phyloP scores from a whole-genome alignment of 2,113 vertebrate genomes.

The Sciurus niger region DNA sequence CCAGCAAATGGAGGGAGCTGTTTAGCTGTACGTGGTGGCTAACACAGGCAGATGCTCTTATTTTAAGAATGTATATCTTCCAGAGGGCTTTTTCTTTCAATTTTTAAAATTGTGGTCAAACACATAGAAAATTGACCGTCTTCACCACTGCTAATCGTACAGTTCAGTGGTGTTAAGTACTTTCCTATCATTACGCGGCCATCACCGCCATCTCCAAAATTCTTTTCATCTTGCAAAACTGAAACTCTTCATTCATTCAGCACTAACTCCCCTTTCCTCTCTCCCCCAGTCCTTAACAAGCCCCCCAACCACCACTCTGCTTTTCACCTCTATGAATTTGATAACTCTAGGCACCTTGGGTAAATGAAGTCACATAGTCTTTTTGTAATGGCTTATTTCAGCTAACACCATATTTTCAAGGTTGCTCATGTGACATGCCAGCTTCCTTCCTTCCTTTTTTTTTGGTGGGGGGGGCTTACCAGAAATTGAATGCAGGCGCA shows the following conservation, averaged over 20 bases:
- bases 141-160: not conserved
- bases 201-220: not conserved
- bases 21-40: not conserved
- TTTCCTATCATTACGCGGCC: not conserved
- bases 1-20: not conserved
- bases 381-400: not conserved
- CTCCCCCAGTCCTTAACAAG: too few relatives aligned
- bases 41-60: not conserved
- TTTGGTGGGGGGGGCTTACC: too few relatives aligned
- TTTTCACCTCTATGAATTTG: not conserved
- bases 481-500: too few relatives aligned
- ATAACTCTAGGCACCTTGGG: rapidly evolving
- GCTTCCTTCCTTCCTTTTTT: not conserved
- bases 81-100: not conserved
- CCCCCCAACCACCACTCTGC: not conserved
- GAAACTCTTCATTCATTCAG: not conserved
- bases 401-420: not conserved
- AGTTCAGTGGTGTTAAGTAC: not conserved
- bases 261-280: too few relatives aligned
- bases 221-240: not conserved
- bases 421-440: not conserved
- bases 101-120: not conserved
- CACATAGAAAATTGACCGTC: not conserved
- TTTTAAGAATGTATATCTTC: not conserved
- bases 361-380: not conserved